Base-by-base conservation (phyloP, 1,140 invertebrate species). In the Odontomachus brunneus region DNA sequence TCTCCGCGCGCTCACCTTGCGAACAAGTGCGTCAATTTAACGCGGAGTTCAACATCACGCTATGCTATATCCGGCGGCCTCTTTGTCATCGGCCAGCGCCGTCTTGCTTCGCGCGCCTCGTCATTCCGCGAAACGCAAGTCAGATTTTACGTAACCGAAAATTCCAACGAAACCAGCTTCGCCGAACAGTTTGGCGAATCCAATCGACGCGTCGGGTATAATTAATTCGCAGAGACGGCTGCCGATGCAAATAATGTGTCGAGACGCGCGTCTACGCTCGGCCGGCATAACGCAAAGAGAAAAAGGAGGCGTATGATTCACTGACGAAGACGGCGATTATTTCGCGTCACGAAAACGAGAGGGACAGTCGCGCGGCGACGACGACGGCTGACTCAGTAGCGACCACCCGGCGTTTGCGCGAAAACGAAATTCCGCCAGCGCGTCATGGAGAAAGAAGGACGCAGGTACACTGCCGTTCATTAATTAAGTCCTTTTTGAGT, bases 261-360 rank as follows among this genome's bases (percentile, higher is more conserved):
- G 63, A 78, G 14, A 55, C 29, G 24, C 19, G 19, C 22, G 44
- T 55, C 38, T 69, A 44, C 9, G 38, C 65, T 55, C 51, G 4
- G 51, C 12, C 26, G 51, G n/a, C n/a, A n/a, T n/a, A n/a, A n/a
- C 53, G 12, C 38, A 17, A 17, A 49, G 12, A 48, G 33, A 24
- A 67, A 49, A 67, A 57, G 66, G 44, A 76, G 49, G 9, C 74
- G 60, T 17, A 24, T 67, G 85, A 87, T 69, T 87, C 86, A 80
- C 53, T 67, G 15, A 24, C 48, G n/a, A n/a, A n/a, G n/a, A n/a
- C 22, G 15, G n/a, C 14, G 72, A 78, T 78, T 53, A 80, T 78
- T 86, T 53, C 72, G 44, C 66, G 80, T 49, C 69, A 38, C 14
- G 44, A 57, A 62, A 87, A 72, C 63, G 26, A 87, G 55, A 63